Evolutionary conservation across 1,140 invertebrate species (phyloP), one percentile per base, ranked within the genome.

Genomic region (Pogonus chalceus): DNA sequence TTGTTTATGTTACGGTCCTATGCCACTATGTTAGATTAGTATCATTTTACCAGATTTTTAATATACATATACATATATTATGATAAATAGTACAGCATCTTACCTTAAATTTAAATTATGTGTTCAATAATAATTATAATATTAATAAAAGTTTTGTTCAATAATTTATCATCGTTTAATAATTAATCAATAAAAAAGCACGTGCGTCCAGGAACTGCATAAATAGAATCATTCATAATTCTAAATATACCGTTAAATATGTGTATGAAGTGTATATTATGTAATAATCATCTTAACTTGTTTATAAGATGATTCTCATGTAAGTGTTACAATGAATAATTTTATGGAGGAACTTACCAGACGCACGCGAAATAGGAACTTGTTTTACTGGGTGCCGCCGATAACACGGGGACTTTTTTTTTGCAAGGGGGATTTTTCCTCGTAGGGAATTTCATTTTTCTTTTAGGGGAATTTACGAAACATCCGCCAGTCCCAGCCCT

Each of bases 321-420:
- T n/a, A n/a, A n/a, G n/a, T n/a, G n/a, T n/a, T n/a, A n/a, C n/a
- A n/a, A n/a, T 57, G 57, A 59, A 62, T 62, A 60, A 57, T 62
- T 54, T 58, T 61, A 59, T 61, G 66, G 62, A 69, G 65, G 65
- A 67, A 67, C 64, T 65, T 57, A 24, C 37, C 37, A 39, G 55
- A 47, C 59, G 62, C 52, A 62, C 56, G 60, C 67, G 62, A 75
- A 71, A 79, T 79, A 79, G 78, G 78, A 79, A 79, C 78, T 79
- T 79, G 78, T 75, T 79, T 79, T 77, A 75, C 78, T 79, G 77
- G 76, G 76, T 72, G 69, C 37, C 37, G 37, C 18, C 37, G 18
- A n/a, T 43, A 16, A 10, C 37, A 43, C 37, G 7, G 18, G 7
- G 43, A 31, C 26, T 59, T 59, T 46, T 59, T 58, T 60, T 62